Base-by-base conservation (phyloP, 2,113 vertebrate species). In the Hoplias malabaricus region DNA sequence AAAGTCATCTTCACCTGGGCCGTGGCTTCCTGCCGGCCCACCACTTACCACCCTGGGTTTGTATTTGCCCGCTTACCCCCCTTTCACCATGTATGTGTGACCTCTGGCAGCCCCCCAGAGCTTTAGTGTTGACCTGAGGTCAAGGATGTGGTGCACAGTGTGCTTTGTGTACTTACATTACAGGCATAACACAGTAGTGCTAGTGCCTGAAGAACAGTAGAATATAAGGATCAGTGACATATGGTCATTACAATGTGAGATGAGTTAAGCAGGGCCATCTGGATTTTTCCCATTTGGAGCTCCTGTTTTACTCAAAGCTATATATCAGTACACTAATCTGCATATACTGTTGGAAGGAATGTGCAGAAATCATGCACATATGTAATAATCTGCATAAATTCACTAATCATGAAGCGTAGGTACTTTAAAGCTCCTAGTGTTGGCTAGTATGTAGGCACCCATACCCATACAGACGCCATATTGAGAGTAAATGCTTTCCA, bases 141-240 rank as follows among this genome's bases (percentile, higher is more conserved):
- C 40, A 69, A 34, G 54, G 19, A 4, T 3, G 59, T 36, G 48
- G 73, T 53, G 71, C 54, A 65, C 57, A 79, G 71, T 57, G 74
- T 36, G 38, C 62, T 75, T 8, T 53, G 48, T 53, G 23, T 23
- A 48, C 38, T 69, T 61, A 10, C 7, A 69, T 61, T 69, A 48
- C 53, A 77, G 65, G n/a, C 25, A 14, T 46, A 61, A 50, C 48
- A 40, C 48, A 40, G 68, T 61, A 27, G 25, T 34, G 25, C 11
- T 77, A 48, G 14, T 48, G 53, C 19, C 2, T 27, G 38, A 68
- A 14, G 23, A 50, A 70, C 27, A 62, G 53, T 16, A 33, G 27
- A 4, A 31, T 40, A 14, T 42, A 59, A 21, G 33, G 34, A 57
- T 25, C 7, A 34, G 25, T 19, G 12, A 21, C 67, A 50, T 70